Conservation (phyloP, 2,888 invertebrate species). For the Melieria crassipennis region DNA sequence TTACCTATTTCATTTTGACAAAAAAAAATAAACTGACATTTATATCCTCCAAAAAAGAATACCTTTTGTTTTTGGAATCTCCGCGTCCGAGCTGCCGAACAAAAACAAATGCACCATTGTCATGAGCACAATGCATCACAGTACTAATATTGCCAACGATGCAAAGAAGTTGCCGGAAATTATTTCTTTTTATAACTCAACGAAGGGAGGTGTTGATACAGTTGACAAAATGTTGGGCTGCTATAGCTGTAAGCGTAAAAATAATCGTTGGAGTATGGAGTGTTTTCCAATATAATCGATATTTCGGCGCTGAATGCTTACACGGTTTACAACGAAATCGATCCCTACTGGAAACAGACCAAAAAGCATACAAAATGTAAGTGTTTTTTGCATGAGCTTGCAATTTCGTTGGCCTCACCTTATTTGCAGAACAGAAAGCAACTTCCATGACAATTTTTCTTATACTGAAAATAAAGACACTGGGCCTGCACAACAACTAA, state of each 20-base stretch:
- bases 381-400: constrained; percentile 28
- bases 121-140: constrained; percentile 29
- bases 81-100: too few species aligned
- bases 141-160: constrained; percentile 12
- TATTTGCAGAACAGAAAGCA: constrained; percentile 18
- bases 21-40: too few species aligned
- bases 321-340: constrained; percentile 26
- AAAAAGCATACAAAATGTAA: constrained; percentile 25
- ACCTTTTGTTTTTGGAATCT: too few species aligned
- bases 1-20: too few species aligned
- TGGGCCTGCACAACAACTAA: too few species aligned
- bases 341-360: constrained; percentile 20
- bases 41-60: too few species aligned
- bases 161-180: constrained; percentile 29
- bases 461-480: too few species aligned
- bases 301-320: constrained; percentile 30
- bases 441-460: constrained; percentile 8
- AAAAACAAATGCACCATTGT: neutral
- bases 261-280: constrained; percentile 32
- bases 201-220: constrained; percentile 37
- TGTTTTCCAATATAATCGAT: constrained; percentile 32
- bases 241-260: constrained; percentile 22
- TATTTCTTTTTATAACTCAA: constrained; percentile 32
- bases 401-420: constrained; percentile 15
- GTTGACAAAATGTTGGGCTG: neutral